These are phyloP conservation scores for Macropus fuliginosus DNA, from an alignment of 2,797 vertebrate genomes.

Conservation along the genomic window DNA sequence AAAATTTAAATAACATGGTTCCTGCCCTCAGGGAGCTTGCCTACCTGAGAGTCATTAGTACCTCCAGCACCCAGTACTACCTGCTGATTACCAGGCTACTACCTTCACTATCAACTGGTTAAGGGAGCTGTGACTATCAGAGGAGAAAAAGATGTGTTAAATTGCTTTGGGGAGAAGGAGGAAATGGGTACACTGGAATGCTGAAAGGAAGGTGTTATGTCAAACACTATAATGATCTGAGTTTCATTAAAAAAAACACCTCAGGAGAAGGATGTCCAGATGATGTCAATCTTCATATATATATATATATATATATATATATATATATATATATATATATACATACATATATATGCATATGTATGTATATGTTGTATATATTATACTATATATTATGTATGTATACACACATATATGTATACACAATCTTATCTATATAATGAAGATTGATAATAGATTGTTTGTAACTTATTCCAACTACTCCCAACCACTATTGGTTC, in stretches of 20 bases:
- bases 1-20: neutral
- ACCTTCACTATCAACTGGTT: neutral
- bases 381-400: too few relatives aligned
- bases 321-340: too few relatives aligned
- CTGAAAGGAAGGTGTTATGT: neutral
- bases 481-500: neutral
- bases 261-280: neutral
- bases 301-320: too few relatives aligned
- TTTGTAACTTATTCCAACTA: neutral
- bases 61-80: neutral
- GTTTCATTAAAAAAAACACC: neutral
- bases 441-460: neutral
- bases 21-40: neutral
- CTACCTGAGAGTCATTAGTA: neutral
- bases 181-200: neutral
- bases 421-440: neutral
- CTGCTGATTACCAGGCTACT: neutral
- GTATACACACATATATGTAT: too few relatives aligned
- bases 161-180: neutral
- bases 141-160: neutral
- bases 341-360: too few relatives aligned
- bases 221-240: neutral
- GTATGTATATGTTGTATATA: too few relatives aligned
- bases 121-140: neutral
- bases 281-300: neutral